Evolutionary conservation across 2,797 vertebrate genomes (phyloP).

Genomic region (Steatocranus sp.): DNA sequence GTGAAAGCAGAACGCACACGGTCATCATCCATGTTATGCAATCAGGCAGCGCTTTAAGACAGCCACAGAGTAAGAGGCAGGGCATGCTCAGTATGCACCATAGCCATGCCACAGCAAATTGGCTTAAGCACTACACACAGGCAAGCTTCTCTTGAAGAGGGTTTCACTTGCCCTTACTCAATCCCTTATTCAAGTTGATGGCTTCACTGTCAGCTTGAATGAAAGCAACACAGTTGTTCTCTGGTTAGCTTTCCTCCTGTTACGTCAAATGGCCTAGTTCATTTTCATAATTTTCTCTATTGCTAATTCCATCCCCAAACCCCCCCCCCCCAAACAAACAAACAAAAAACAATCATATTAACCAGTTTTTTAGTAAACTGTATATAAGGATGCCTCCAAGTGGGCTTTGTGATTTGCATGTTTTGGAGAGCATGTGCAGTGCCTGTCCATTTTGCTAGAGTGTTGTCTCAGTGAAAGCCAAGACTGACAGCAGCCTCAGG

Average conservation of each 20-base stretch:
- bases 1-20: slow-evolving; percentile 61
- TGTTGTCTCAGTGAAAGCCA: slow-evolving; percentile 50
- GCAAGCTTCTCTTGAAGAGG: slow-evolving; percentile 60
- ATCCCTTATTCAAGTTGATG: slow-evolving; percentile 48
- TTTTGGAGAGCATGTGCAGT: slow-evolving; percentile 28
- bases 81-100: slow-evolving; percentile 69
- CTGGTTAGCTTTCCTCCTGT: slow-evolving; percentile 12
- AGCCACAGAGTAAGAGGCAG: slow-evolving; percentile 57
- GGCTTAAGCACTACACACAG: slow-evolving; percentile 67
- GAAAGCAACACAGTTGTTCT: slow-evolving; percentile 40
- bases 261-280: neutral
- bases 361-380: neutral
- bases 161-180: slow-evolving; percentile 65
- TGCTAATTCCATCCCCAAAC: neutral
- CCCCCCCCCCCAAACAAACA: no score
- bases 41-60: slow-evolving; percentile 70
- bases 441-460: slow-evolving; percentile 41
- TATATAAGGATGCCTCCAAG: neutral
- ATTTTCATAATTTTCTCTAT: neutral
- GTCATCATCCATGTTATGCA: slow-evolving; percentile 70
- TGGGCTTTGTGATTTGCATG: neutral
- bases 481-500: slow-evolving; percentile 64
- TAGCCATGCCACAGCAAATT: slow-evolving; percentile 71
- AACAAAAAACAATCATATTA: neutral
- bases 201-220: slow-evolving; percentile 54